Conservation (phyloP, 1,140 invertebrate genomes). For the Acyrthosiphon pisum region DNA sequence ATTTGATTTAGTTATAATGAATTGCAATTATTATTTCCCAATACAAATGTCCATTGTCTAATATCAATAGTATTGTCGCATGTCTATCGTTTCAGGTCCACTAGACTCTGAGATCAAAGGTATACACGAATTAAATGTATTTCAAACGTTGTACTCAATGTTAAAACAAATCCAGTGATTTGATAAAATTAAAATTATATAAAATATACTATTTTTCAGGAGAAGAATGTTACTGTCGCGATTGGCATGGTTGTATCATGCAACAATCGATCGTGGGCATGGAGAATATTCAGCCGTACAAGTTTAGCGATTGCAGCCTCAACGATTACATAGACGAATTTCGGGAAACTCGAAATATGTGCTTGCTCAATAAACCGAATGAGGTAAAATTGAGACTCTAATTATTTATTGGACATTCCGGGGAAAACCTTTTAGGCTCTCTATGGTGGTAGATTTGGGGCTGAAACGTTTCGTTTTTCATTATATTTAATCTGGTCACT, state of each 20-base stretch:
- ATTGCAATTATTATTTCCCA: background rate
- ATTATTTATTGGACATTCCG: background rate
- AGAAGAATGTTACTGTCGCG: constrained; percentile 81
- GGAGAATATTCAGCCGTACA: constrained; percentile 77
- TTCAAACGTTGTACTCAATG: background rate
- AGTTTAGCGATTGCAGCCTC: constrained; percentile 89
- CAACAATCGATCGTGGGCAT: constrained; percentile 64
- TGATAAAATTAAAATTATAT: background rate
- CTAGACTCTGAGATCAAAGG: background rate
- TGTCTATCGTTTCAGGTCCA: background rate
- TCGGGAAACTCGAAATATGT: constrained; percentile 79
- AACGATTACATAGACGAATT: constrained; percentile 84
- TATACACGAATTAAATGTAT: background rate
- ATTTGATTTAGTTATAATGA: background rate
- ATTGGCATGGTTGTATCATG: constrained; percentile 97
- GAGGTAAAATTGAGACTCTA: constrained; percentile 65
- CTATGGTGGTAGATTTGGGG: background rate
- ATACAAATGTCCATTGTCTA: background rate
- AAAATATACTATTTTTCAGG: constrained; percentile 63
- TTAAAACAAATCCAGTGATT: background rate
- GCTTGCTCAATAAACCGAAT: constrained; percentile 90
- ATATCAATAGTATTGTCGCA: background rate
- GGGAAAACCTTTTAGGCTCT: background rate
- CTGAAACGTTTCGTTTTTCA: background rate
- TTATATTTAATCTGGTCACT: background rate